These are phyloP conservation scores for Ryuthela nishihirai DNA, from an alignment of 2,888 invertebrate species.

Conservation along the genomic window DNA sequence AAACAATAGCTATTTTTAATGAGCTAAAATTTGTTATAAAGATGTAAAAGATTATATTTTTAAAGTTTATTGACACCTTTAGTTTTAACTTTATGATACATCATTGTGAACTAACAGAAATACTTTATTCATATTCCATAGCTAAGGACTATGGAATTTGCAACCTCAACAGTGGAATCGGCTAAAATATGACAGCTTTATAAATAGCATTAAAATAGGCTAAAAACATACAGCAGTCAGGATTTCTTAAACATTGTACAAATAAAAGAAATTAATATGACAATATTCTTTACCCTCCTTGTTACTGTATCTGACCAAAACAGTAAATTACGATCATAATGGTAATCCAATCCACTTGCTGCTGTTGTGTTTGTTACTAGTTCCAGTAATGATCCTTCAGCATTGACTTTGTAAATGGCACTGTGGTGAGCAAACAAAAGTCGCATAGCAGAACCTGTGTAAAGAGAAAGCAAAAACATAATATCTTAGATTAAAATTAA, in stretches of 20 bases:
- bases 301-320: constrained; percentile 80
- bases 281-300: constrained; percentile 40
- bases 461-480: background rate
- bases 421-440: constrained; percentile 68
- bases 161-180: no score
- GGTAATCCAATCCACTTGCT: constrained; percentile 81
- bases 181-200: background rate
- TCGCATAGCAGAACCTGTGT: constrained; percentile 51
- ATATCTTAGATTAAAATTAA: background rate
- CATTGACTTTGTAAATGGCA: constrained; percentile 66
- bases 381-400: constrained; percentile 58
- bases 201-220: background rate
- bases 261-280: background rate
- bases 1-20: no score
- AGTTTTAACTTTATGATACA: no score
- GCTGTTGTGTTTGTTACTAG: constrained; percentile 73
- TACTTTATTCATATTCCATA: no score
- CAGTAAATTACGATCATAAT: constrained; percentile 68
- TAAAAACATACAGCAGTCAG: background rate
- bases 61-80: no score
- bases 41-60: no score
- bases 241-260: background rate
- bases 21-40: no score
- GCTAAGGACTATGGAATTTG: no score
- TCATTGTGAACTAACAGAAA: no score